A percentile compares a stretch with the other conserved stretches of the same genome.
Evolutionary conservation across 2,113 vertebrate species (phyloP).

Genomic region (Leptobrachium leishanense): DNA sequence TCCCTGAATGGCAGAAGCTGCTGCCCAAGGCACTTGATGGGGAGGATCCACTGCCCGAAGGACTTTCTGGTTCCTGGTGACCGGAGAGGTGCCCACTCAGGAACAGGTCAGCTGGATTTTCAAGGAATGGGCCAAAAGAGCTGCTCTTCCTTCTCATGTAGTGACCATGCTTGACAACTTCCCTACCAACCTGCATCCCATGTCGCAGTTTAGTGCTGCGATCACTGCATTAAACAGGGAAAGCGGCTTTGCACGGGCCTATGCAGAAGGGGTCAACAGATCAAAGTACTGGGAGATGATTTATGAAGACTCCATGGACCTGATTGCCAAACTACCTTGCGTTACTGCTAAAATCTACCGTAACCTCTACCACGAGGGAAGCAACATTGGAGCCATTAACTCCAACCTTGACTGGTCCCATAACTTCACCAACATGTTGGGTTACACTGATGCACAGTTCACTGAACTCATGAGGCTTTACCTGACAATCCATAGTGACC

Average conservation of each 20-base stretch:
- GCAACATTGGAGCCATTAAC: constrained; percentile 94
- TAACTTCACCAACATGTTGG: constrained; percentile 98
- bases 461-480: constrained; percentile 96
- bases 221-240: constrained; percentile 95
- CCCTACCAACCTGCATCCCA: constrained; percentile 94
- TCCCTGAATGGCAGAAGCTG: constrained; percentile 92
- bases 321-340: constrained; percentile 95
- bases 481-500: constrained; percentile 97
- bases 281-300: constrained; percentile 95
- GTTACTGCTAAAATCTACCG: constrained; percentile 97
- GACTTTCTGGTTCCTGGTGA: constrained; percentile 96
- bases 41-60: constrained; percentile 89
- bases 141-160: constrained; percentile 92
- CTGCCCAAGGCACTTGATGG: constrained; percentile 88
- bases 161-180: constrained; percentile 99
- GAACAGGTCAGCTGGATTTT: constrained; percentile 94
- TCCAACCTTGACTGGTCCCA: constrained; percentile 94
- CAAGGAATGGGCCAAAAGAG: constrained; percentile 91
- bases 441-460: constrained; percentile 87
- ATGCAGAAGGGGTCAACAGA: constrained; percentile 88
- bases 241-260: constrained; percentile 90
- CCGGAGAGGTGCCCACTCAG: constrained; percentile 85
- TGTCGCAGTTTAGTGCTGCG: constrained; percentile 95
- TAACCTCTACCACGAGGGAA: constrained; percentile 93
- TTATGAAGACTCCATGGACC: constrained; percentile 96